A percentile compares a stretch with the other conserved stretches of the same genome.
Conservation (phyloP, 2,113 vertebrate species). For the Brachionichthys hirsutus region DNA sequence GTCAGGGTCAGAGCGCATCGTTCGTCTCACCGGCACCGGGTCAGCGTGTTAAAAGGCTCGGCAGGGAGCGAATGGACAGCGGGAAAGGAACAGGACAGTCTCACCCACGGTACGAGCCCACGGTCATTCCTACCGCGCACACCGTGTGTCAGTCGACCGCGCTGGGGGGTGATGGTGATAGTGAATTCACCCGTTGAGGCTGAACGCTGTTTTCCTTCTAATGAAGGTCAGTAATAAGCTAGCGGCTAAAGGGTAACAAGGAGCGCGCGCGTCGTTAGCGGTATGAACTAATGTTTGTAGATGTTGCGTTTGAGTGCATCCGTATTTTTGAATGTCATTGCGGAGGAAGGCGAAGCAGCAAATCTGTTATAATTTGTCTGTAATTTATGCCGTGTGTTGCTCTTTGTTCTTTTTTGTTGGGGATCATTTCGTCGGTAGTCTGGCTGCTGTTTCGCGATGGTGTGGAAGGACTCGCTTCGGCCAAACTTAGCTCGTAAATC, state of each 20-base stretch:
- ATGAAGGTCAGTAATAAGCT: no score
- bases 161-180: conserved; percentile 7
- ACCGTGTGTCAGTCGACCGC: conserved; percentile 24
- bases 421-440: no score
- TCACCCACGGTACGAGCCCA: conserved; percentile 52
- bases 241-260: no score
- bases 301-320: neutral
- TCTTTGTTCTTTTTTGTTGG: conserved; percentile 4
- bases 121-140: conserved; percentile 10
- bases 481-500: conserved; percentile 15
- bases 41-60: conserved; percentile 3
- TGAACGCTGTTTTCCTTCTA: neutral
- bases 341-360: neutral
- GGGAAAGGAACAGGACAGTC: conserved; percentile 40
- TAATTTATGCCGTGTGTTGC: no score
- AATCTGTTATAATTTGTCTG: neutral
- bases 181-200: neutral
- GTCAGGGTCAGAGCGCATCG: neutral
- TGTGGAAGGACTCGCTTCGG: neutral
- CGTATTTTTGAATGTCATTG: conserved; percentile 2
- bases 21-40: neutral
- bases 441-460: neutral
- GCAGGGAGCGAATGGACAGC: conserved; percentile 68
- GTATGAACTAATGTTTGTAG: neutral
- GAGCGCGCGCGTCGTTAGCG: neutral